Percentiles rank a stretch among this genome's conserved stretches.
These are phyloP conservation scores for Antheraea mylitta DNA, from an alignment of 1,140 invertebrate species.

Conservation along the genomic window DNA sequence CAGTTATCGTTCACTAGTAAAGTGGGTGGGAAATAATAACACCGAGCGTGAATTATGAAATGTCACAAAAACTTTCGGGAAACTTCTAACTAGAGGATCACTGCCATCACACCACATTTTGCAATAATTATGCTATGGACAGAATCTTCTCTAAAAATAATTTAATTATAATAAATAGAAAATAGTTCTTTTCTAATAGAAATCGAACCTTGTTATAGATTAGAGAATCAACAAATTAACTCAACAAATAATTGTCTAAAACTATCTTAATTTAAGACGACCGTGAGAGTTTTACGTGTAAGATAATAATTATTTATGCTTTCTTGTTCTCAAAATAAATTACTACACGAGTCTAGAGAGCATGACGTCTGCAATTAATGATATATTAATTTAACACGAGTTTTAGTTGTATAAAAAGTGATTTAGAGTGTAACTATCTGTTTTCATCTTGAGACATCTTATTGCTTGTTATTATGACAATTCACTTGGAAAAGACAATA, in stretches of 20 bases:
- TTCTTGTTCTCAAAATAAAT: constrained; percentile 9
- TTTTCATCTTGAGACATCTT: constrained; percentile 5
- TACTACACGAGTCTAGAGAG: constrained; percentile 26
- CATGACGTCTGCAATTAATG: constrained; percentile 35
- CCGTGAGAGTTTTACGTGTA: constrained; percentile 1
- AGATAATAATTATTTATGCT: constrained; percentile 4
- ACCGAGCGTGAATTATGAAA: too few relatives aligned
- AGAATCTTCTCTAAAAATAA: too few relatives aligned
- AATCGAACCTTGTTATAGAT: background rate
- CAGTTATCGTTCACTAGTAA: too few relatives aligned
- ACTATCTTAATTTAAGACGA: background rate
- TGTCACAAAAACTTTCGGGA: too few relatives aligned
- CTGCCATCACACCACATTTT: too few relatives aligned
- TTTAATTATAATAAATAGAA: too few relatives aligned
- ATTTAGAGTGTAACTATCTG: constrained; percentile 21
- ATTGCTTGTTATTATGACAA: constrained; percentile 6
- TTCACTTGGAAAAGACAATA: background rate
- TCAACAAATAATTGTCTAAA: background rate
- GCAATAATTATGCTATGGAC: too few relatives aligned
- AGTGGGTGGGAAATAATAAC: too few relatives aligned
- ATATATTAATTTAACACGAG: constrained; percentile 27
- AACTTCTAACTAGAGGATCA: too few relatives aligned
- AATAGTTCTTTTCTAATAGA: too few relatives aligned
- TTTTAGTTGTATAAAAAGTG: constrained; percentile 6
- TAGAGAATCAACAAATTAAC: background rate